Percentiles rank a stretch among this genome's conserved stretches.
Conservation (phyloP, 2,113 vertebrate species). For the Amblyopsis rosae region DNA sequence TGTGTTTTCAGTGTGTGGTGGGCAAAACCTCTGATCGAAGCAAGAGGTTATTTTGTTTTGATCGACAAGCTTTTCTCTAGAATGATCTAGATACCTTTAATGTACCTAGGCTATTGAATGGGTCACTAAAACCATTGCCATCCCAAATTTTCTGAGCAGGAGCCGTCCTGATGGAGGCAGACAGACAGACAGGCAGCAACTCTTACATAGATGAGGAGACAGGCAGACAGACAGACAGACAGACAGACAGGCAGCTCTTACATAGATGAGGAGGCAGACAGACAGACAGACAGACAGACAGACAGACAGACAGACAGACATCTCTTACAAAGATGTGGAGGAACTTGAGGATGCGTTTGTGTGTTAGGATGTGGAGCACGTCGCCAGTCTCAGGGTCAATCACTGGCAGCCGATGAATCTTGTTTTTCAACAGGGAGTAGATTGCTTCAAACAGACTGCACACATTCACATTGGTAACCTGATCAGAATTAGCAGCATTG, state of each 20-base stretch:
- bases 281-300: neutral
- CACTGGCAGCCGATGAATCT: conserved; percentile 92
- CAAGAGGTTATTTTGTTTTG: too few relatives aligned
- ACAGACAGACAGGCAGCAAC: neutral
- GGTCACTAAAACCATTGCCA: too few relatives aligned
- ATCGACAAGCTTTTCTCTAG: too few relatives aligned
- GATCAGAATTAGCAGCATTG: too few relatives aligned
- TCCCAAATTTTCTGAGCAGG: too few relatives aligned
- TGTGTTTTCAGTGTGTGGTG: too few relatives aligned
- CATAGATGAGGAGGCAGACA: neutral
- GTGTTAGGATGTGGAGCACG: conserved; percentile 93
- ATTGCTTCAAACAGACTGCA: conserved; percentile 92
- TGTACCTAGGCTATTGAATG: too few relatives aligned
- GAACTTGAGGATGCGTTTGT: conserved; percentile 97
- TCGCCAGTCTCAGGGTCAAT: conserved; percentile 90
- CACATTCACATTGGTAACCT: too few relatives aligned
- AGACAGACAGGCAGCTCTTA: neutral
- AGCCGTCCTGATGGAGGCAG: too few relatives aligned
- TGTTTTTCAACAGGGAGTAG: conserved; percentile 91
- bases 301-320: neutral
- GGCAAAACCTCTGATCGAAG: too few relatives aligned
- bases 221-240: neutral
- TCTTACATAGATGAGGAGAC: neutral
- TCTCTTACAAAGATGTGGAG: conserved; percentile 86
- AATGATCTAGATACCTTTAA: too few relatives aligned